These are phyloP conservation scores for Sigmodon hispidus DNA, from an alignment of 2,113 vertebrate species.

Conservation along the genomic window DNA sequence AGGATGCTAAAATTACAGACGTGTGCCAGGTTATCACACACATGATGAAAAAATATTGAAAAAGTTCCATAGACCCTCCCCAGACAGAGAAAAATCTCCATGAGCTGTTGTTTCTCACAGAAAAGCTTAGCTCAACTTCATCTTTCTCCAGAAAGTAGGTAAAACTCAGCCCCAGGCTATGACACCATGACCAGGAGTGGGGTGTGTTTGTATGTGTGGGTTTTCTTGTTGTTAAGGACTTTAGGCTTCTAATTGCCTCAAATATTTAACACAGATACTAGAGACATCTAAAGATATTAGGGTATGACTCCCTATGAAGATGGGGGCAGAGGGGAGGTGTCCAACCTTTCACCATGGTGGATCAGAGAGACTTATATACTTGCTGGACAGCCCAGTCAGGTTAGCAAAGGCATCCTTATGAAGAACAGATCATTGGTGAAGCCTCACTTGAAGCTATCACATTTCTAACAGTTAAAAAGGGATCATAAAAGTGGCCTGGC, in stretches of 20 bases:
- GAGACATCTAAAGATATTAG: conserved; percentile 13
- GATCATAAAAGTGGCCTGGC: neutral
- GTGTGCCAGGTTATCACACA: neutral
- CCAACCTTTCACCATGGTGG: neutral
- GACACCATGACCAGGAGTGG: conserved; percentile 1
- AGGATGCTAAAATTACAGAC: neutral
- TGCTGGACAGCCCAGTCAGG: neutral
- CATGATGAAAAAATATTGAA: conserved; percentile 44
- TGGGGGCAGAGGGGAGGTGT: neutral
- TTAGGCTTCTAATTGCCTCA: conserved; percentile 40
- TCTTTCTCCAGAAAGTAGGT: neutral
- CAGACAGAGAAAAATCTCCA: conserved; percentile 9
- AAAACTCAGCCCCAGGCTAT: neutral
- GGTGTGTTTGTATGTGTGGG: no score
- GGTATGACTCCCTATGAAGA: neutral
- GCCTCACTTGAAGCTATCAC: neutral
- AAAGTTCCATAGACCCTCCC: conserved; percentile 48
- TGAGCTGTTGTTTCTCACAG: conserved; percentile 1
- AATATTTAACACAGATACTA: neutral
- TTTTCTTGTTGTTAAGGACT: conserved; percentile 4
- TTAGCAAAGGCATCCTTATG: neutral
- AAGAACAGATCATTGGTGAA: neutral
- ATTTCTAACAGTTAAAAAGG: neutral
- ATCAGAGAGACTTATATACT: neutral
- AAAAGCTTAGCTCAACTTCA: conserved; percentile 13